Base-by-base conservation (phyloP, 2,888 invertebrate species). In the Pheosia tremula region DNA sequence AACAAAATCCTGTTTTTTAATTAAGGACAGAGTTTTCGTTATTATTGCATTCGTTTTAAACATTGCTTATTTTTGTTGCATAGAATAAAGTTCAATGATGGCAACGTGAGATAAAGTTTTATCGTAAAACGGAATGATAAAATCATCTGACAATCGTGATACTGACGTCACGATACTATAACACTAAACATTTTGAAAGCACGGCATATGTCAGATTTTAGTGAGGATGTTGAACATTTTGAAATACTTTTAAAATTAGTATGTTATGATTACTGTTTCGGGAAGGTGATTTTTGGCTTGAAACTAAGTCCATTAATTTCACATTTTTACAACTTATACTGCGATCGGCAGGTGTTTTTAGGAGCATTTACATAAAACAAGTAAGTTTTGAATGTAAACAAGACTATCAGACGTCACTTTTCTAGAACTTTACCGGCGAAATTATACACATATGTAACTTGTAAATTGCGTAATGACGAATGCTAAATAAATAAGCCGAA, bases 81-180 rank as follows among this genome's bases (percentile, higher is more conserved):
- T 41, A 7, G 41, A 24, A 41, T 41, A 8, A 47, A 11, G 11
- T 9, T 4, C 5, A 6, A 47, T 5, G 11, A 47, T 47, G 47
- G 5, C 47, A n/a, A 47, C 5, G 4, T n/a, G 6, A 47, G n/a
- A n/a, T 47, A 47, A 47, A 47, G 36, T 37, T 64, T 71, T 60
- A 74, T 64, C 74, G 63, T 77, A 39, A 11, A 79, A 69, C 43
- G 82, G 69, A 81, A 75, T 67, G 64, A 37, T 56, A 41, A 39
- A 73, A 70, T 82, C 84, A 85, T 77, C 78, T 84, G 83, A 83
- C 78, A 77, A 70, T 11, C 68, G 73, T 78, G 77, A 74, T 68
- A 38, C 41, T 57, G 61, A 68, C 71, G 66, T 71, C 68, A 71
- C 11, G 57, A 5, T 50, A 59, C 11, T 72, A 64, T 72, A 72